These are phyloP conservation scores for Dascillus cervinus DNA, from an alignment of 2,888 invertebrate genomes.

Conservation along the genomic window DNA sequence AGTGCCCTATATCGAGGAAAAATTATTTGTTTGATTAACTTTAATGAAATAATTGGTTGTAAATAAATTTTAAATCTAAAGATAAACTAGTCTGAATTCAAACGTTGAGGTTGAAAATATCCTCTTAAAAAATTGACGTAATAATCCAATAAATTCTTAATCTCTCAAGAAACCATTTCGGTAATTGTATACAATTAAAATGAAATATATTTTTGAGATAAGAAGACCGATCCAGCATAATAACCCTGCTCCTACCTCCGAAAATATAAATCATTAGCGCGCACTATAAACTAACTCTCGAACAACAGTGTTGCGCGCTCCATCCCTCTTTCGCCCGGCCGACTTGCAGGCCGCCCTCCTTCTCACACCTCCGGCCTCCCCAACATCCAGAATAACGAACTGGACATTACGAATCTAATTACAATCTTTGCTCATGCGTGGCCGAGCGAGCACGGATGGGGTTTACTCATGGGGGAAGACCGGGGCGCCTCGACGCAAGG, in stretches of 20 bases:
- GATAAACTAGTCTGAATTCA: too few species aligned
- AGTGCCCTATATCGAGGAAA: too few species aligned
- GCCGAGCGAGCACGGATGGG: constrained; percentile 33
- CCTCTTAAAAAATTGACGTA: too few species aligned
- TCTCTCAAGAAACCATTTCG: too few species aligned
- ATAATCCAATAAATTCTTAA: too few species aligned
- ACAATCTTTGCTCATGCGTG: constrained; percentile 47
- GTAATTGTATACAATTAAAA: too few species aligned
- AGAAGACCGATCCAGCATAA: constrained; percentile 17
- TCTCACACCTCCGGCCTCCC: constrained; percentile 14
- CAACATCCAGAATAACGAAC: constrained; percentile 36
- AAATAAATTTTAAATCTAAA: too few species aligned
- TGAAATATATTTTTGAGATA: constrained; percentile 15
- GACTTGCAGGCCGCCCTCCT: constrained; percentile 8
- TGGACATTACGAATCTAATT: constrained; percentile 49
- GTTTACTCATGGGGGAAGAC: constrained; percentile 33
- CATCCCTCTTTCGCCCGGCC: constrained; percentile 9
- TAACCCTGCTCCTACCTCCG: constrained; percentile 14
- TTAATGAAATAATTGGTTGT: too few species aligned
- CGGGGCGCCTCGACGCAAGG: constrained; percentile 27
- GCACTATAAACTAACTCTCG: constrained; percentile 17
- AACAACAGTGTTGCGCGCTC: constrained; percentile 10
- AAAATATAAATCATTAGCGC: constrained; percentile 15
- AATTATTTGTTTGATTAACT: too few species aligned
- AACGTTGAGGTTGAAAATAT: too few species aligned